Conservation (phyloP, 2,797 vertebrate genomes). For the Lutjanus argentimaculatus region DNA sequence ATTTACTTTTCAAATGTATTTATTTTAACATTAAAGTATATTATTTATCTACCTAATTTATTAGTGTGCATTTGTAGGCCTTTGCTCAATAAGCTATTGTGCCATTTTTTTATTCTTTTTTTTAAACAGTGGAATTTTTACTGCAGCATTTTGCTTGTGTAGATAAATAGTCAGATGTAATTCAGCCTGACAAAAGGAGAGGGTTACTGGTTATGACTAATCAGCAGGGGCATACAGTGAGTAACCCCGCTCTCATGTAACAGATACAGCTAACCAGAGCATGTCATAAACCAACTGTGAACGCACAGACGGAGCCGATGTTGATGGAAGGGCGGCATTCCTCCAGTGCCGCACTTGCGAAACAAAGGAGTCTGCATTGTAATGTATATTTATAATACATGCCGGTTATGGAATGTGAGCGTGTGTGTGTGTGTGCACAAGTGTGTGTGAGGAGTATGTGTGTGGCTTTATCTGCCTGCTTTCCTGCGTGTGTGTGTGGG, state of each 20-base stretch:
- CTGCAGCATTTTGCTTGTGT: slow-evolving; percentile 77
- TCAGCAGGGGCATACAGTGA: slow-evolving; percentile 44
- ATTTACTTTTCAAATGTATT: slow-evolving; percentile 72
- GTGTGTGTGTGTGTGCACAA: slow-evolving; percentile 22
- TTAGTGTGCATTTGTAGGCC: slow-evolving; percentile 76
- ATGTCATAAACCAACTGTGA: slow-evolving; percentile 68
- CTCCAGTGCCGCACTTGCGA: slow-evolving; percentile 54
- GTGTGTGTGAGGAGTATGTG: slow-evolving; percentile 12
- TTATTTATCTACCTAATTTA: slow-evolving; percentile 79
- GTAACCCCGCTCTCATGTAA: slow-evolving; percentile 59
- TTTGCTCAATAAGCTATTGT: slow-evolving; percentile 81
- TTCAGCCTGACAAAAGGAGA: slow-evolving; percentile 55
- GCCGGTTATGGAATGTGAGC: slow-evolving; percentile 70
- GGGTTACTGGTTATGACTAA: slow-evolving; percentile 57
- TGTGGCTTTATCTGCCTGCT: slow-evolving; percentile 39
- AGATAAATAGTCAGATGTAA: slow-evolving; percentile 70
- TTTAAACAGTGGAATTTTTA: slow-evolving; percentile 74
- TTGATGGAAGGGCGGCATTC: slow-evolving; percentile 53
- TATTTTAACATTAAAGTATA: slow-evolving; percentile 72
- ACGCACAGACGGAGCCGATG: slow-evolving; percentile 45
- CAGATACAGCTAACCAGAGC: slow-evolving; percentile 62
- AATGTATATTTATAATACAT: slow-evolving; percentile 80
- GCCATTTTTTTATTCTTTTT: slow-evolving; percentile 71
- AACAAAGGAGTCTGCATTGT: slow-evolving; percentile 68
- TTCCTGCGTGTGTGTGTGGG: slow-evolving; percentile 16